Evolutionary conservation across 2,888 invertebrate genomes (phyloP).

Genomic region (Cerceris ruficornis): DNA sequence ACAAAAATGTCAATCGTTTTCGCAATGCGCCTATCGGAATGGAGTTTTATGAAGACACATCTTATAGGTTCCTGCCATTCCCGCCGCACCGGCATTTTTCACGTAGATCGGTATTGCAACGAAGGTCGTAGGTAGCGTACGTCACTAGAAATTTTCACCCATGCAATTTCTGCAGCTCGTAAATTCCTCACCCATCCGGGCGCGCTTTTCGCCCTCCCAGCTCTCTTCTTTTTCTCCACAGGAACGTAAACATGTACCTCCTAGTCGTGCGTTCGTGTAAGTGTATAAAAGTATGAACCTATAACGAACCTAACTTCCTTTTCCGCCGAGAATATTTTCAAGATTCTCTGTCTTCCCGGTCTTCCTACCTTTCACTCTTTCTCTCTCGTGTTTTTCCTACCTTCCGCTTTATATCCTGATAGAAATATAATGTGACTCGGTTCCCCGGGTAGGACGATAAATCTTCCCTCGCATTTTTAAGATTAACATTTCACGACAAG

Average conservation of each 20-base stretch:
- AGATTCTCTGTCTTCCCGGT: neutral
- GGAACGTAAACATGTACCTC: constrained; percentile 3
- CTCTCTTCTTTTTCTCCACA: constrained; percentile 23
- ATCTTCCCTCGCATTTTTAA: neutral
- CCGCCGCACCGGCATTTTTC: constrained; percentile 36
- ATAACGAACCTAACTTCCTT: constrained; percentile 33
- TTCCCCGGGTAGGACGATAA: constrained; percentile 13
- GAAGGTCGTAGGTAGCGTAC: constrained; percentile 35
- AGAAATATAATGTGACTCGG: constrained; percentile 15
- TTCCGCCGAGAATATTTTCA: constrained; percentile 11
- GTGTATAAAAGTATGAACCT: constrained; percentile 38
- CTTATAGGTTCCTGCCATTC: constrained; percentile 27
- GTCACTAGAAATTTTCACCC: constrained; percentile 49
- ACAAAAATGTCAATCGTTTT: constrained; percentile 4
- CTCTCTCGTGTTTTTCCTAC: neutral
- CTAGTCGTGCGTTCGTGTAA: constrained; percentile 3
- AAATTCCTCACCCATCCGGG: constrained; percentile 37
- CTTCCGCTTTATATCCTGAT: constrained; percentile 3
- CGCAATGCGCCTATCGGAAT: constrained; percentile 4
- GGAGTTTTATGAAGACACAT: constrained; percentile 49
- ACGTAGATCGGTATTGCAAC: constrained; percentile 21
- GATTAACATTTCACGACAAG: too few species aligned
- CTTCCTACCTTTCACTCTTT: neutral
- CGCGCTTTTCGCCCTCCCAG: neutral
- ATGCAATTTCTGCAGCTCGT: constrained; percentile 55